Conservation (phyloP, 2,888 invertebrate species). For the Pilophorus perplexus region DNA sequence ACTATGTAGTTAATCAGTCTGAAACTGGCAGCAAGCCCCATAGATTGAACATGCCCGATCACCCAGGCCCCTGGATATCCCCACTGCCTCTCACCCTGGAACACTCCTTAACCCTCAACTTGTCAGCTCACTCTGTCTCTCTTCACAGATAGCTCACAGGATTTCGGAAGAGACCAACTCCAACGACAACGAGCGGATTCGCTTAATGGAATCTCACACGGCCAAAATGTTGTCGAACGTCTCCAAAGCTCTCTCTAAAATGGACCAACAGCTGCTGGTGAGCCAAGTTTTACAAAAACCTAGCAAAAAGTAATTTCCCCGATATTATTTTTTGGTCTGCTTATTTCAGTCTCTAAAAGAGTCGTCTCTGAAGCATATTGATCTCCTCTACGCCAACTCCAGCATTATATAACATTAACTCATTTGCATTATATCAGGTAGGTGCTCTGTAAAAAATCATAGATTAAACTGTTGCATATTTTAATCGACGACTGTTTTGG, state of each 20-base stretch:
- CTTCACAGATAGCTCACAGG: slow-evolving; percentile 29
- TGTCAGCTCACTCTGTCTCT: too few species aligned
- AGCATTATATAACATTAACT: not conserved
- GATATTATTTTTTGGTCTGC: not conserved
- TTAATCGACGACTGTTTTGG: too few species aligned
- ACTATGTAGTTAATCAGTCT: too few species aligned
- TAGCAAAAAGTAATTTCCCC: not conserved
- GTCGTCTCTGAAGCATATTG: not conserved
- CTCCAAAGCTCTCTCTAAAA: slow-evolving; percentile 11
- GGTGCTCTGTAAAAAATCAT: too few species aligned
- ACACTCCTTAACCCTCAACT: too few species aligned
- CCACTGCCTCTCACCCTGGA: too few species aligned
- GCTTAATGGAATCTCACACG: slow-evolving; percentile 10
- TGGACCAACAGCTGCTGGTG: slow-evolving; percentile 13
- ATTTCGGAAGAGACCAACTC: slow-evolving; percentile 28
- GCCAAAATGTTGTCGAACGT: slow-evolving; percentile 11
- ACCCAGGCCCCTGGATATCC: too few species aligned
- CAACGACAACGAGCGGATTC: slow-evolving; percentile 1
- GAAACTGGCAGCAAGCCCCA: too few species aligned
- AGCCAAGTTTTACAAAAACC: not conserved
- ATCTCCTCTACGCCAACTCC: not conserved
- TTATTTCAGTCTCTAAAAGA: slow-evolving; percentile 8
- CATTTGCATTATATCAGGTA: too few species aligned
- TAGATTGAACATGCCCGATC: too few species aligned
- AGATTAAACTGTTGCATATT: too few species aligned